Base-by-base conservation (phyloP, 2,888 invertebrate species). In the Sarcophaga subvicina region DNA sequence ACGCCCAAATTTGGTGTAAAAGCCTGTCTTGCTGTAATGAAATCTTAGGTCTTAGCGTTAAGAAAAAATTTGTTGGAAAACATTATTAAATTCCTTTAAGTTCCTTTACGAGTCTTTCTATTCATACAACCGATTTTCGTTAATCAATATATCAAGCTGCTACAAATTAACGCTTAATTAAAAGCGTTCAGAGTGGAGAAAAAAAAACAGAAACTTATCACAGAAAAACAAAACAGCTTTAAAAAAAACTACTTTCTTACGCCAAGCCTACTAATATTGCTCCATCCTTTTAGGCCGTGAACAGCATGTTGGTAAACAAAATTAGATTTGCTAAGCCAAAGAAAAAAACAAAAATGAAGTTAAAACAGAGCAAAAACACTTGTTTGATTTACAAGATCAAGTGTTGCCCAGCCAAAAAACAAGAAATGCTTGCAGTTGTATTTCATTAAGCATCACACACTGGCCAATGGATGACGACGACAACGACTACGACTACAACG, bases 81-180 rank as follows among this genome's bases (percentile, higher is more conserved):
- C 37, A n/a, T 17, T 2, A 37, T 37, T 25, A 47, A 2, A 67
- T 20, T 71, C 70, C 6, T 77, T 60, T 59, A 17, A 2, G n/a
- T 0, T 8, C 8, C 8, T 37, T 37, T 37, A 0, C 37, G 37
- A 37, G 37, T 37, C 37, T 37, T 37, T 37, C 37, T 37, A 37
- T 37, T 37, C 10, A 37, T 37, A 37, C 8, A 37, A 37, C 3
- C 37, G 37, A 10, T 2, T 1, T 37, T 37, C 37, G 37, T 0
- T 37, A 37, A 71, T 59, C 71, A 47, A 62, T 17, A 12, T 25
- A 60, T 75, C 45, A 54, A 66, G 82, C 71, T 54, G 79, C 71
- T 62, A 72, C 76, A 86, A 77, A 83, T 86, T 83, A 83, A 80
- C 76, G 80, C 72, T 80, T 86, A 83, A 83, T 86, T 86, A 72